phyloP scores from a whole-genome alignment of 2,797 vertebrate species.

The Argya squamiceps region DNA sequence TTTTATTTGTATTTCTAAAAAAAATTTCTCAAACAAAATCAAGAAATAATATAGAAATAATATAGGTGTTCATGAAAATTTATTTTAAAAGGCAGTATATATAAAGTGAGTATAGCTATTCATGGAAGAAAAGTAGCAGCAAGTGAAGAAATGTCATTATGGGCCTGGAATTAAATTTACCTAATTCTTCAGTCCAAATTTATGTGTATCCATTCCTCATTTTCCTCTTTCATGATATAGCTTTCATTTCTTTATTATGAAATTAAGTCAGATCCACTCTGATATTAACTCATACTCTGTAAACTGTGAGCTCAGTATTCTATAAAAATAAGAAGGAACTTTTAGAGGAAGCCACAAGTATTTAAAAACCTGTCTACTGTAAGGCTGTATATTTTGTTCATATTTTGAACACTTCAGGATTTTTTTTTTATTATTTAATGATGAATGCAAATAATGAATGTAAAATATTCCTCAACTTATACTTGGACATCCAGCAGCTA shows the following conservation, averaged over 20 bases:
- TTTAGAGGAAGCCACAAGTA: background rate
- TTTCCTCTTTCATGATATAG: background rate
- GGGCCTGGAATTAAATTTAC: background rate
- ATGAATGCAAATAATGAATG: background rate
- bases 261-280: background rate
- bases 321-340: background rate
- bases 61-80: background rate
- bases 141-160: background rate
- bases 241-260: background rate
- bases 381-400: background rate
- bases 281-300: background rate
- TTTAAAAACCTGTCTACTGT: background rate
- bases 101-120: background rate
- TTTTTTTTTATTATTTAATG: background rate
- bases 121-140: background rate
- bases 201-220: background rate
- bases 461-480: background rate
- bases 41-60: background rate
- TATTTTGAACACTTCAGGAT: background rate
- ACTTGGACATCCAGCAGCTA: background rate
- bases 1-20: background rate
- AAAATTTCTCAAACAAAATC: too few species aligned
- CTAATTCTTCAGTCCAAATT: background rate
- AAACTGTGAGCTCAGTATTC: background rate
- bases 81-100: background rate